These are phyloP conservation scores for Synanthedon vespiformis DNA, from an alignment of 2,888 invertebrate genomes.

Conservation along the genomic window DNA sequence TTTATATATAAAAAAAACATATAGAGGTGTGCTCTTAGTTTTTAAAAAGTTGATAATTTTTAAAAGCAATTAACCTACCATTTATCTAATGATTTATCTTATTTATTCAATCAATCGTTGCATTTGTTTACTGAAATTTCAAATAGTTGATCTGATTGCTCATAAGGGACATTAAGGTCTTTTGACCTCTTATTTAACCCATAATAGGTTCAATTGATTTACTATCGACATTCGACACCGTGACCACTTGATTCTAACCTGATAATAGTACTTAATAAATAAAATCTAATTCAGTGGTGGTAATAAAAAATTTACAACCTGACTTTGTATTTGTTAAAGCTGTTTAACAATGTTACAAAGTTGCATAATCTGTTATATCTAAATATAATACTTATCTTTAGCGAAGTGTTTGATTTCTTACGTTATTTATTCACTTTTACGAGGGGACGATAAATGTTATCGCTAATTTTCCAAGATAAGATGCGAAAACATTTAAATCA, in stretches of 20 bases:
- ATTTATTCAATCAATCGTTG: too few relatives aligned
- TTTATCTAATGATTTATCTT: too few relatives aligned
- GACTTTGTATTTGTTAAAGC: too few relatives aligned
- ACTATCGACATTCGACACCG: constrained; percentile 3
- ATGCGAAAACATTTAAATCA: too few relatives aligned
- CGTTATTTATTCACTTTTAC: too few relatives aligned
- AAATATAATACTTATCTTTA: not conserved
- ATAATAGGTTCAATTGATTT: constrained; percentile 17
- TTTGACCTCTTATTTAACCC: constrained; percentile 20
- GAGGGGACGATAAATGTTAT: not conserved
- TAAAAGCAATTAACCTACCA: too few relatives aligned
- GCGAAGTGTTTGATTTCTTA: not conserved
- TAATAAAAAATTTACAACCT: too few relatives aligned
- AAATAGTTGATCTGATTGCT: not conserved
- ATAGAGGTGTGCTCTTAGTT: too few relatives aligned
- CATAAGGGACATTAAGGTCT: constrained; percentile 8
- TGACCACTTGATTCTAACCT: not conserved
- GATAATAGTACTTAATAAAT: too few relatives aligned
- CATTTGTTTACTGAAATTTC: not conserved
- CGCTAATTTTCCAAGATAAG: not conserved
- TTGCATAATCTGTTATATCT: not conserved
- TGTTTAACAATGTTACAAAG: not conserved
- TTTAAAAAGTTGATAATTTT: too few relatives aligned
- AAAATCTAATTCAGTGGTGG: too few relatives aligned
- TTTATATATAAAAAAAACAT: too few relatives aligned